Conservation (phyloP, 2,888 invertebrate species). For the Griposia aprilina region DNA sequence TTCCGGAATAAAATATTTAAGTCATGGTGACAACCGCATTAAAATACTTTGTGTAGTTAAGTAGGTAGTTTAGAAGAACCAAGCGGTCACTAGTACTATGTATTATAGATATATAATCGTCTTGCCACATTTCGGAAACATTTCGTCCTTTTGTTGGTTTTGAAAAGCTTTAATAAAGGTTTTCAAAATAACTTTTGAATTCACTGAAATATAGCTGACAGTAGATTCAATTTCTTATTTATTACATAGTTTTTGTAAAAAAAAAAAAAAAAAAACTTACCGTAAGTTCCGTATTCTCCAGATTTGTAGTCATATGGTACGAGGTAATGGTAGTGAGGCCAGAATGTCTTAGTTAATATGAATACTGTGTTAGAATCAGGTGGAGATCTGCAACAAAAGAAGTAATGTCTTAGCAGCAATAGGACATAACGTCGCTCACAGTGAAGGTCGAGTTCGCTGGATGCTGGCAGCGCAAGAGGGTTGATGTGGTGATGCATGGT, state of each 20-base stretch:
- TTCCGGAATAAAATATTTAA: too few species aligned
- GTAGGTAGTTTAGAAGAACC: neutral
- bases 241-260: neutral
- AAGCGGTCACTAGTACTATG: neutral
- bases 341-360: conserved; percentile 93
- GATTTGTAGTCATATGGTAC: conserved; percentile 95
- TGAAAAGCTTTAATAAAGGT: neutral
- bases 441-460: neutral
- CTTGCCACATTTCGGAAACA: neutral
- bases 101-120: neutral
- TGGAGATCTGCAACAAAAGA: conserved; percentile 88
- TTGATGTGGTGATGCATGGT: too few species aligned
- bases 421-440: neutral
- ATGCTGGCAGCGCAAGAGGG: neutral
- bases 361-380: conserved; percentile 94
- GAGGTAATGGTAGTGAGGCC: conserved; percentile 95
- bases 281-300: conserved; percentile 95
- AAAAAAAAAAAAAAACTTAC: too few species aligned
- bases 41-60: neutral
- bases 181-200: neutral
- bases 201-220: neutral
- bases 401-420: neutral
- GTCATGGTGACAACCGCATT: too few species aligned
- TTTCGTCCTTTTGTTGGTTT: neutral
- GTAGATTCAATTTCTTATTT: neutral